phyloP scores from a whole-genome alignment of 1,140 invertebrate species.

The Drosophila pachea region DNA sequence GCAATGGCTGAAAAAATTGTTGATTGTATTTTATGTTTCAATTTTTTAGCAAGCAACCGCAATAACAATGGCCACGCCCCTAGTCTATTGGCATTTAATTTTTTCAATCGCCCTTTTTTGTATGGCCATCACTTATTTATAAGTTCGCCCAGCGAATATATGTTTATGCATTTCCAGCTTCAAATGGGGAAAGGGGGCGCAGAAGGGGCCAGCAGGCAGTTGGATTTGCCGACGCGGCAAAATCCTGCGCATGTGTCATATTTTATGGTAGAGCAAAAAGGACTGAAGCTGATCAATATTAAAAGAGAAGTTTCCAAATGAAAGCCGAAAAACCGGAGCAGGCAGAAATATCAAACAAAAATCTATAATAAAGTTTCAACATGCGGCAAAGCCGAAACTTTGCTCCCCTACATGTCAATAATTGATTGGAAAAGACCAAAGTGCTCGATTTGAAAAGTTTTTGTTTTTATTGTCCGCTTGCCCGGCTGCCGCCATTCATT shows the following conservation, averaged over 20 bases:
- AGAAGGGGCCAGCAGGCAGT: conserved; percentile 11
- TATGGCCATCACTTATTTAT: conserved; percentile 67
- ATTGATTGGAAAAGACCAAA: not conserved
- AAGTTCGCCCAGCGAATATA: conserved; percentile 46
- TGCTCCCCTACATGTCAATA: conserved; percentile 14
- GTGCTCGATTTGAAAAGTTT: not conserved
- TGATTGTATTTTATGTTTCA: conserved; percentile 71
- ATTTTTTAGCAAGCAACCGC: conserved; percentile 59
- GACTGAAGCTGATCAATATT: conserved; percentile 56
- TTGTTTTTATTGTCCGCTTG: not conserved
- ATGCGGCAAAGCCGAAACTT: conserved; percentile 25
- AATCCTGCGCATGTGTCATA: conserved; percentile 73
- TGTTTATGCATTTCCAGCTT: not conserved
- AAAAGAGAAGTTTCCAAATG: conserved; percentile 66
- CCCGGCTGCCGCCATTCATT: not conserved
- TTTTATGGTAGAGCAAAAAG: conserved; percentile 53
- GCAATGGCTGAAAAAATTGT: conserved; percentile 55
- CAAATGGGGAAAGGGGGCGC: not conserved
- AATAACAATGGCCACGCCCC: conserved; percentile 61
- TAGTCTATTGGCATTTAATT: conserved; percentile 75
- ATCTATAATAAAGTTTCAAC: conserved; percentile 12
- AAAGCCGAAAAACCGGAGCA: conserved; percentile 15
- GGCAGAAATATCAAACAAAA: conserved; percentile 29
- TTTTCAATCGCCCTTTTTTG: conserved; percentile 69
- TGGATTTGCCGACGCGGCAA: conserved; percentile 64